Conservation (phyloP, 2,888 invertebrate species). For the Drosophila kambysellisi region DNA sequence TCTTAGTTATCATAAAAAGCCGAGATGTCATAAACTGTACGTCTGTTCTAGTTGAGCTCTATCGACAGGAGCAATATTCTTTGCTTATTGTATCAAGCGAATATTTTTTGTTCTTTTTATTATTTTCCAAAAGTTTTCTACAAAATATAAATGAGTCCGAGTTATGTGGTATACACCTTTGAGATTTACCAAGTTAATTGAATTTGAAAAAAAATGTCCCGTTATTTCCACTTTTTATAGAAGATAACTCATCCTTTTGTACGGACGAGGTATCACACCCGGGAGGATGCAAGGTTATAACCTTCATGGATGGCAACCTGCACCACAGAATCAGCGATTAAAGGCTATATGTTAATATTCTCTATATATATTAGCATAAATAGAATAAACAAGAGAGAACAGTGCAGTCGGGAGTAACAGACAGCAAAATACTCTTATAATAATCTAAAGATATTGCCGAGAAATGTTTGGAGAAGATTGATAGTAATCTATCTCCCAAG, state of each 20-base stretch:
- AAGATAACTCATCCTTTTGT: background rate
- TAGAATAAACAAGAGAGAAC: background rate
- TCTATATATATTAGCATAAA: background rate
- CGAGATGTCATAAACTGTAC: background rate
- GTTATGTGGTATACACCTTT: background rate
- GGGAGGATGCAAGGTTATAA: background rate
- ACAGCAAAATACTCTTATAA: background rate
- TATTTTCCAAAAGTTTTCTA: background rate
- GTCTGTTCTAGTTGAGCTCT: background rate
- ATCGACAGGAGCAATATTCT: background rate
- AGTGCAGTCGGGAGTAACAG: background rate
- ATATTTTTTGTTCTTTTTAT: background rate
- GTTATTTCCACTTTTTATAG: background rate
- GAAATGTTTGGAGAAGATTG: background rate
- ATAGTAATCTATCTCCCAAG: background rate
- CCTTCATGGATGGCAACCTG: background rate
- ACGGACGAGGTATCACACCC: background rate
- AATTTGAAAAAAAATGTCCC: background rate
- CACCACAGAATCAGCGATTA: background rate
- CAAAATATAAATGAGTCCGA: background rate
- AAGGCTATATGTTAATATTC: background rate
- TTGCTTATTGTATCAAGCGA: too few relatives aligned
- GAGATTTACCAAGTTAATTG: background rate
- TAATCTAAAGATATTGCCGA: background rate
- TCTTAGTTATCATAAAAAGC: background rate